Evolutionary conservation across 2,797 vertebrate genomes (phyloP).

Genomic region (Acrossocheilus fasciatus): DNA sequence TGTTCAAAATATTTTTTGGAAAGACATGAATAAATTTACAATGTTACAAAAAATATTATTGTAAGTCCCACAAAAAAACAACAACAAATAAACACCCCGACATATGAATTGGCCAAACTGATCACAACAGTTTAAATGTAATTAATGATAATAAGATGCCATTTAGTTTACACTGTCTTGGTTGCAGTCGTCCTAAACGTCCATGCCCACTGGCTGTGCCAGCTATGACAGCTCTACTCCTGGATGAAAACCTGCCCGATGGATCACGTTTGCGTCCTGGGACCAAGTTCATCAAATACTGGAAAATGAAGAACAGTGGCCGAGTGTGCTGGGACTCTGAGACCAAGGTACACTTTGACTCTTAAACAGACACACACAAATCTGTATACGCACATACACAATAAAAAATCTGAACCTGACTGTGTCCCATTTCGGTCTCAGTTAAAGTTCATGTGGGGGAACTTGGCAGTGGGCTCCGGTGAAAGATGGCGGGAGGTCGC

Average conservation of each 20-base stretch:
- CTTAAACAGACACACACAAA: conserved; percentile 14
- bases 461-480: conserved; percentile 88
- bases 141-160: not conserved
- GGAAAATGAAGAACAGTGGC: conserved; percentile 97
- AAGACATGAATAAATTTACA: not conserved
- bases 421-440: conserved; percentile 60
- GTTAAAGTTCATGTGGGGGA: conserved; percentile 99
- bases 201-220: conserved; percentile 87
- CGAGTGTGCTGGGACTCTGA: conserved; percentile 88
- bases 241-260: conserved; percentile 96
- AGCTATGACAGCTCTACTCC: conserved; percentile 88
- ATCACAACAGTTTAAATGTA: not conserved
- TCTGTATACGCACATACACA: not conserved
- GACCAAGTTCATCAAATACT: conserved; percentile 95
- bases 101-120: not conserved
- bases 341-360: conserved; percentile 85
- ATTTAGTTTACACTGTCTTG: not conserved
- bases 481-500: conserved; percentile 87
- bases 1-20: not conserved
- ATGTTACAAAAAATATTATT: not conserved
- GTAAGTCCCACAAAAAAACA: not conserved
- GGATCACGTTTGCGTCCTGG: conserved; percentile 90
- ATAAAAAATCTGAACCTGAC: not conserved
- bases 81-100: too few relatives aligned
- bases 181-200: conserved; percentile 82